These are phyloP conservation scores for Pterostichus niger DNA, from an alignment of 2,888 invertebrate genomes.

Conservation along the genomic window DNA sequence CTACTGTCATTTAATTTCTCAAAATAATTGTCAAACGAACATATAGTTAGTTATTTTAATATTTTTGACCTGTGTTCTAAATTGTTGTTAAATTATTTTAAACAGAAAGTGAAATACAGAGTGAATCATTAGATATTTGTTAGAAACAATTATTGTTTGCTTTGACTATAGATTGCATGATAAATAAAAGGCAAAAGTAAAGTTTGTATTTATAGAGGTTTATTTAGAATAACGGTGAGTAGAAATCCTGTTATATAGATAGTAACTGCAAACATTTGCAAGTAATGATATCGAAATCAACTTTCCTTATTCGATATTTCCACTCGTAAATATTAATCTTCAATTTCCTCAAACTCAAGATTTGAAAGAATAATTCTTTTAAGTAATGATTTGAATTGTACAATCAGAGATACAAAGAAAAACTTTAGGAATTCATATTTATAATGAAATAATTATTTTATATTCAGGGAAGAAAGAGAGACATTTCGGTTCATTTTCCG, in stretches of 20 bases:
- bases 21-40: no score
- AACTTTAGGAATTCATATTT: no score
- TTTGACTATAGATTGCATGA: neutral
- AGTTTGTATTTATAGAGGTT: neutral
- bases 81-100: no score
- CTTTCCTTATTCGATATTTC: constrained; percentile 12
- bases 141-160: neutral
- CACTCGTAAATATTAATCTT: neutral
- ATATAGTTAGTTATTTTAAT: neutral
- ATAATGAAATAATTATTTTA: no score
- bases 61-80: no score
- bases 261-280: constrained; percentile 11
- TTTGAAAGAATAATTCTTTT: no score
- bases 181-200: constrained; percentile 43
- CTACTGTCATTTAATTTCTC: no score
- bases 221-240: constrained; percentile 33
- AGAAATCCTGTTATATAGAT: constrained; percentile 11
- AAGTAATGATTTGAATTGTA: no score
- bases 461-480: no score
- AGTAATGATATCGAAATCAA: constrained; percentile 28
- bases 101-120: no score
- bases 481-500: no score
- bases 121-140: neutral
- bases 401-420: no score
- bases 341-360: neutral